Percentiles rank a stretch among this genome's conserved stretches.
Conservation (phyloP, 2,797 vertebrate genomes). For the Lagocephalus sceleratus region DNA sequence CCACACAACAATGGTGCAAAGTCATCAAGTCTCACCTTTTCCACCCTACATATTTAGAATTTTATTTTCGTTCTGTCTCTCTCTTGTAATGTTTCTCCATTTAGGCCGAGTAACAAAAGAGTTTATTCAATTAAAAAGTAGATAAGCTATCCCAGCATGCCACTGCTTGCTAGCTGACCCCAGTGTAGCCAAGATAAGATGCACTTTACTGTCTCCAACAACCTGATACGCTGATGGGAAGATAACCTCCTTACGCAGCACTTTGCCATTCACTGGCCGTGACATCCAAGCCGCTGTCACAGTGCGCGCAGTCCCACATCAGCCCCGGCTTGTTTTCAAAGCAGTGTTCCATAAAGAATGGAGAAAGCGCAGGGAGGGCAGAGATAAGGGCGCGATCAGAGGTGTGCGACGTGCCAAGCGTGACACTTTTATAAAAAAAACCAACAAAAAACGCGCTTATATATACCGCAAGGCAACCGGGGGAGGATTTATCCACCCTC, state of each 20-base stretch:
- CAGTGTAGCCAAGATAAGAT: slow-evolving; percentile 25
- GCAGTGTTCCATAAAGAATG: slow-evolving; percentile 45
- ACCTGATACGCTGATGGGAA: slow-evolving; percentile 36
- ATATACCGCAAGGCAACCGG: slow-evolving; percentile 39
- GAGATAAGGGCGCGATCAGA: slow-evolving; percentile 38
- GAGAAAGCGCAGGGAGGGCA: slow-evolving; percentile 3
- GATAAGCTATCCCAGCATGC: no score
- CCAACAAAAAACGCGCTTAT: slow-evolving; percentile 43
- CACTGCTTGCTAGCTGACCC: slow-evolving; percentile 25
- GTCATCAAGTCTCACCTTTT: no score
- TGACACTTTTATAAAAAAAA: slow-evolving; percentile 41
- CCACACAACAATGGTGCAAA: no score
- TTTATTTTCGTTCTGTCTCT: no score
- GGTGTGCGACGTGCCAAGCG: slow-evolving; percentile 28
- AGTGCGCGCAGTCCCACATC: slow-evolving; percentile 48
- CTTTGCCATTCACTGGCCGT: slow-evolving; percentile 33
- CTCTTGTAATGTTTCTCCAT: neutral
- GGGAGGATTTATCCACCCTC: slow-evolving; percentile 55
- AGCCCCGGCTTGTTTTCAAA: slow-evolving; percentile 60
- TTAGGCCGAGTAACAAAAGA: neutral
- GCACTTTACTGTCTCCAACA: slow-evolving; percentile 30
- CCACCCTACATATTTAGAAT: no score
- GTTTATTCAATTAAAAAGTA: neutral
- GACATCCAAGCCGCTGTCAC: slow-evolving; percentile 42
- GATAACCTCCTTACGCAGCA: slow-evolving; percentile 38